A percentile compares a stretch with the other conserved stretches of the same genome.
Conservation (phyloP, 1,140 invertebrate genomes). For the Limonius californicus region DNA sequence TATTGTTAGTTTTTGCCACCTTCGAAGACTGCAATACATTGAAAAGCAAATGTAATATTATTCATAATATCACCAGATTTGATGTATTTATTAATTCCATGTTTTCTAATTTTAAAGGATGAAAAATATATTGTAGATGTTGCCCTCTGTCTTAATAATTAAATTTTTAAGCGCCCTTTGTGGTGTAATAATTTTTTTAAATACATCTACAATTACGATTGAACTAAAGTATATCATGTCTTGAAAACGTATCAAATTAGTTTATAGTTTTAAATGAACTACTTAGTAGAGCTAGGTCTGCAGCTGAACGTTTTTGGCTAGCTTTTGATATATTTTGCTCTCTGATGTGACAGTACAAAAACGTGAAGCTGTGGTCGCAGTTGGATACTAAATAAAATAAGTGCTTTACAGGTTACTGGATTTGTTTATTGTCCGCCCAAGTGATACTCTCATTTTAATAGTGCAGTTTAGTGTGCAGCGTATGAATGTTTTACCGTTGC, state of each 20-base stretch:
- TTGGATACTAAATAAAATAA: background rate
- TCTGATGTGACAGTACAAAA: background rate
- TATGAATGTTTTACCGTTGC: constrained; percentile 8
- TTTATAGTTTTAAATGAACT: background rate
- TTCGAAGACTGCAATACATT: too few relatives aligned
- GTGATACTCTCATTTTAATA: constrained; percentile 9
- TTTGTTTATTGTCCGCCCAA: constrained; percentile 9
- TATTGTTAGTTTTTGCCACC: too few relatives aligned
- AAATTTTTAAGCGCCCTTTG: background rate
- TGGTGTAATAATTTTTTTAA: background rate
- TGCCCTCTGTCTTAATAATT: background rate
- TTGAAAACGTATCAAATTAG: background rate
- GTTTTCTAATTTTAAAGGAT: background rate
- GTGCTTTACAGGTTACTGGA: constrained; percentile 8
- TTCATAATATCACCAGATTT: too few relatives aligned
- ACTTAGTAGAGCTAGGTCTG: background rate
- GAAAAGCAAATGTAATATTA: too few relatives aligned
- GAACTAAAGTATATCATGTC: background rate
- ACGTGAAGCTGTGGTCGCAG: background rate
- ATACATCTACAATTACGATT: background rate
- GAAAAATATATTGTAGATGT: background rate
- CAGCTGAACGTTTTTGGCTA: background rate
- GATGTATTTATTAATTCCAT: too few relatives aligned
- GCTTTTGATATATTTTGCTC: background rate
- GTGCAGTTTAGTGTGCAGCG: background rate